These are phyloP conservation scores for Anguilla marmorata DNA, from an alignment of 2,797 vertebrate species.

Conservation along the genomic window DNA sequence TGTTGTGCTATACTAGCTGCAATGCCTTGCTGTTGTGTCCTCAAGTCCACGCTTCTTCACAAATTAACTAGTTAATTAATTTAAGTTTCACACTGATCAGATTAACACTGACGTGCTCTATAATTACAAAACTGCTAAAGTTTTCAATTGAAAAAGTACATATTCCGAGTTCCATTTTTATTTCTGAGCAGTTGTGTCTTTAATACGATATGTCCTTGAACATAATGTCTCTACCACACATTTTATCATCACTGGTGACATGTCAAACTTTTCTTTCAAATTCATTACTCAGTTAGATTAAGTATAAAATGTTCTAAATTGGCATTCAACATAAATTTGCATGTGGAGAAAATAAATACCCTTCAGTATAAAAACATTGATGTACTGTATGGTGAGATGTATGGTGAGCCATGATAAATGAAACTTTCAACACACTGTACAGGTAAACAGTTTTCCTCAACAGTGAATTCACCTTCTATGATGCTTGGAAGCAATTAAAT, in stretches of 20 bases:
- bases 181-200: neutral
- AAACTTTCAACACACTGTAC: neutral
- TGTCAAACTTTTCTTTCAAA: neutral
- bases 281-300: neutral
- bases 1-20: too few species aligned
- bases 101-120: neutral
- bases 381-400: neutral
- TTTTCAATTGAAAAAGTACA: too few species aligned
- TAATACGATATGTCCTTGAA: neutral
- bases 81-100: too few species aligned
- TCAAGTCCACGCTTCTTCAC: too few species aligned
- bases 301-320: neutral
- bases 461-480: neutral
- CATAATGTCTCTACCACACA: neutral
- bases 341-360: neutral
- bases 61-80: too few species aligned
- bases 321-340: neutral
- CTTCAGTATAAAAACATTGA: too few species aligned
- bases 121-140: neutral
- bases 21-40: too few species aligned
- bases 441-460: neutral
- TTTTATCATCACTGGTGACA: neutral
- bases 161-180: neutral
- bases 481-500: slow-evolving; percentile 9
- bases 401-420: neutral